These are phyloP conservation scores for Nycticebus coucang DNA, from an alignment of 2,113 vertebrate genomes.

Conservation along the genomic window DNA sequence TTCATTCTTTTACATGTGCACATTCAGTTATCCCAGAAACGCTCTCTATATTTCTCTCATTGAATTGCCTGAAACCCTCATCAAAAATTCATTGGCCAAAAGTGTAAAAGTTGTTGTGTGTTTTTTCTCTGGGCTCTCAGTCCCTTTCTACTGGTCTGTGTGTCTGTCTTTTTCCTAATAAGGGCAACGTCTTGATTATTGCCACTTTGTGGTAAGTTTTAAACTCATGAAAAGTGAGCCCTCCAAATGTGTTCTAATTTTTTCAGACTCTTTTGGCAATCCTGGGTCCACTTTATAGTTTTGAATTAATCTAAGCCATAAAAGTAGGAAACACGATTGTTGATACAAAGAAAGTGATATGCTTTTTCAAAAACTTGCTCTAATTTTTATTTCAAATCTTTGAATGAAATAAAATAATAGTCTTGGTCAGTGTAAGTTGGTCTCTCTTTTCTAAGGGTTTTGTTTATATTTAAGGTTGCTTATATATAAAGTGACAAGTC, in stretches of 20 bases:
- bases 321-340: neutral
- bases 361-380: neutral
- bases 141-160: neutral
- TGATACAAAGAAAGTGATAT: neutral
- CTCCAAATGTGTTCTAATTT: neutral
- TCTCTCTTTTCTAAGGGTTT: neutral
- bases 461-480: neutral
- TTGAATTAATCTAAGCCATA: neutral
- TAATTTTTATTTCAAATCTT: neutral
- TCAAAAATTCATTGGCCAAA: neutral
- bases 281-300: neutral
- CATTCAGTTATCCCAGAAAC: neutral
- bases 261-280: neutral
- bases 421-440: neutral
- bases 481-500: neutral
- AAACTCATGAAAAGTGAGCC: neutral
- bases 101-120: neutral
- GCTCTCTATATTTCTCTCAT: neutral
- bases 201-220: neutral
- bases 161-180: neutral
- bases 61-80: neutral
- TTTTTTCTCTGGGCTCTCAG: neutral
- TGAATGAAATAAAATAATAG: neutral
- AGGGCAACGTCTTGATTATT: neutral
- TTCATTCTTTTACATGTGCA: neutral